phyloP scores from a whole-genome alignment of 2,113 vertebrate genomes.

The Cercopithecus mona region DNA sequence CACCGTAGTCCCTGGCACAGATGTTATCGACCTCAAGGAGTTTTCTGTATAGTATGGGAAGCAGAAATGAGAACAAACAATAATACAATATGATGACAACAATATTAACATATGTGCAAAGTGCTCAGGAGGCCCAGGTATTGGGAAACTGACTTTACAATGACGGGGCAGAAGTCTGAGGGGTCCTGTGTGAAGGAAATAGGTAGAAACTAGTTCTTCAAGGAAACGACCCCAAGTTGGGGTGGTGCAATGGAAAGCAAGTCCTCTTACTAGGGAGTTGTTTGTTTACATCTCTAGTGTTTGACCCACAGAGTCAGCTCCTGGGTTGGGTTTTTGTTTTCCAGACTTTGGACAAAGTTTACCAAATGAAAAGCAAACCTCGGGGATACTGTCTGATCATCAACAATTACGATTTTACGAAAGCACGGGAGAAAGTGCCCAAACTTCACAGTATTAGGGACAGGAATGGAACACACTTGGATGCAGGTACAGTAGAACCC shows the following conservation, averaged over 20 bases:
- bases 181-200: background rate
- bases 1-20: background rate
- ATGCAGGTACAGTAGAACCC: slow-evolving; percentile 84
- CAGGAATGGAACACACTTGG: slow-evolving; percentile 84
- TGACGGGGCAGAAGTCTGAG: background rate
- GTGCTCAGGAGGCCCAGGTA: background rate
- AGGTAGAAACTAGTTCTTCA: background rate
- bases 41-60: background rate
- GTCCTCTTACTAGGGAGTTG: background rate
- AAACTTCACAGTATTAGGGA: background rate
- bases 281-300: background rate
- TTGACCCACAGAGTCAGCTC: background rate
- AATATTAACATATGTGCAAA: background rate
- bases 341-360: slow-evolving; percentile 64
- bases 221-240: background rate
- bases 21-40: background rate
- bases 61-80: background rate
- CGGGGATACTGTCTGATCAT: slow-evolving; percentile 91
- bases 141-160: background rate
- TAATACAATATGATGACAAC: background rate
- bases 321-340: slow-evolving; percentile 53
- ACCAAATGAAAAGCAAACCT: slow-evolving; percentile 86
- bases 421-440: slow-evolving; percentile 52
- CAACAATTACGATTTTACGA: slow-evolving; percentile 87
- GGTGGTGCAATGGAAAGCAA: background rate